phyloP scores from a whole-genome alignment of 2,888 invertebrate species.

The Candidula unifasciata region DNA sequence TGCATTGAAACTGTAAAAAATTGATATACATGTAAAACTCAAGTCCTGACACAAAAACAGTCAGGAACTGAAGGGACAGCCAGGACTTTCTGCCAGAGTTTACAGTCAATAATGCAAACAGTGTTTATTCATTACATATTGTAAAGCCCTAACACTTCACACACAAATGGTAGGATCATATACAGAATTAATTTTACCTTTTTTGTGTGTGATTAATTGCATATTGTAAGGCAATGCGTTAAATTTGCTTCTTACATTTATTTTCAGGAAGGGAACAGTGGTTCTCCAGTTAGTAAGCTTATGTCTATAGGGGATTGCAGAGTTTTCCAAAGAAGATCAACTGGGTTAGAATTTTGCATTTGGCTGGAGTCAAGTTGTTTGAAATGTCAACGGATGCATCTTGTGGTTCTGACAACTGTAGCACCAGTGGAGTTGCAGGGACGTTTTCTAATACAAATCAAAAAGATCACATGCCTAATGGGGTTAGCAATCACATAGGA shows the following conservation, averaged over 20 bases:
- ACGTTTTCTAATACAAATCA: neutral
- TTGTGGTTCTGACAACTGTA: neutral
- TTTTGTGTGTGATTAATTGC: too few species aligned
- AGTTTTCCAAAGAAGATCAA: neutral
- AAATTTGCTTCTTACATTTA: neutral
- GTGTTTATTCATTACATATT: too few species aligned
- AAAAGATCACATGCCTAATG: neutral
- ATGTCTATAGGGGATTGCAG: neutral
- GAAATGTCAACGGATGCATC: constrained; percentile 10
- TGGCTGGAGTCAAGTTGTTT: neutral
- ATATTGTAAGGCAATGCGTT: neutral
- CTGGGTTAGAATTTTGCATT: neutral
- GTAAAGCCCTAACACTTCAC: too few species aligned
- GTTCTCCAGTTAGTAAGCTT: neutral
- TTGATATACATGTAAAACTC: too few species aligned
- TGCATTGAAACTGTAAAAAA: too few species aligned
- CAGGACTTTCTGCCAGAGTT: too few species aligned
- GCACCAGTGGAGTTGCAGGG: neutral
- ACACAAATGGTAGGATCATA: too few species aligned
- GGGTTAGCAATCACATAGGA: neutral
- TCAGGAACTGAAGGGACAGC: too few species aligned
- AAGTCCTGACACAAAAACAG: too few species aligned
- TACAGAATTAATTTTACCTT: too few species aligned
- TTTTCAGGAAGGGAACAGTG: constrained; percentile 5
- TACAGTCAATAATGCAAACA: too few species aligned